Base-by-base conservation (phyloP, 2,888 invertebrate genomes). In the Mellilla xanthometata region DNA sequence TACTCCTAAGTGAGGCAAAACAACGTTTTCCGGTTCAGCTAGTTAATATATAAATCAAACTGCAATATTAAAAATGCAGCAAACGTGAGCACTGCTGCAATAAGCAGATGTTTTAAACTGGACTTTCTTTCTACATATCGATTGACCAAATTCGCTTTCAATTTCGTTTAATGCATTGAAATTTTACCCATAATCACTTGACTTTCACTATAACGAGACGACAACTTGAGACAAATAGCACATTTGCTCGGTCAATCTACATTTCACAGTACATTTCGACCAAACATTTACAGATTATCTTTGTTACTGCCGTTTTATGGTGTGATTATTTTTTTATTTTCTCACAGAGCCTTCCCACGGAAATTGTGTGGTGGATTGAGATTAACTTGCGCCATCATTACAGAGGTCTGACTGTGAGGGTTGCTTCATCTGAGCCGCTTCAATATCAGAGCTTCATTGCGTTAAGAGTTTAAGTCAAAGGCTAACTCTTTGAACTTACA, bases 291-390 rank as follows among this genome's bases (percentile, higher is more conserved):
- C 39, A 13, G 22, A 24, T 22, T 42, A 33, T 39, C 39, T 36
- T 15, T 44, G 28, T 47, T 50, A 55, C 41, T 39, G 35, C 27
- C 35, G 23, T 27, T 43, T 38, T 47, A 38, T 13, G 11, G 38
- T 24, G 36, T 46, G 38, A 41, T 49, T 28, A 36, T 43, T 51
- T 39, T 54, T 41, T 47, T 13, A 36, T 29, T 58, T 74, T 73
- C 71, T 61, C 74, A 70, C 68, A 67, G 54, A 54, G 33, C 56
- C 62, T 77, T 76, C 72, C 68, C 76, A 75, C 72, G 70, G 62
- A 68, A 73, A 73, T 61, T 19, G 60, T 62, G 56, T 62, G 56
- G 51, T 58, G 59, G 52, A 58, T 62, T 71, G 72, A 68, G 72
- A 70, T 74, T 71, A 63, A 66, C 65, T 70, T 69, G 58, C 65